Evolutionary conservation across 2,888 invertebrate species (phyloP).

Genomic region (Cremastobaeus sp.): DNA sequence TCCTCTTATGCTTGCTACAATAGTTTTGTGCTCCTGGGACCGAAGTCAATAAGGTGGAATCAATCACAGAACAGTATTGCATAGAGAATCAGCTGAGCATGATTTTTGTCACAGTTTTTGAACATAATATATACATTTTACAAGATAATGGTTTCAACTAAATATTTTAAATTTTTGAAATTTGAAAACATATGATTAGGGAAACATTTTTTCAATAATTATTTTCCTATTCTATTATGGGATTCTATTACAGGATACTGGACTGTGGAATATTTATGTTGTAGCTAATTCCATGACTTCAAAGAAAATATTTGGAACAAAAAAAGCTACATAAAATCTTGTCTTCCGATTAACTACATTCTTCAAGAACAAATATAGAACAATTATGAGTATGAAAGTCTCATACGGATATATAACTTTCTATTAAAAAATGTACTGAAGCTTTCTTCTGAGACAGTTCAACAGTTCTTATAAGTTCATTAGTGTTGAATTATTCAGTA

Average conservation of each 20-base stretch:
- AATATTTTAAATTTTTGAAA: background rate
- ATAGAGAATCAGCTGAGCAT: slow-evolving; percentile 85
- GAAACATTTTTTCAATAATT: background rate
- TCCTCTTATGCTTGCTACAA: slow-evolving; percentile 98
- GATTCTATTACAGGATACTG: slow-evolving; percentile 90
- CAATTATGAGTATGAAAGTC: too few relatives aligned
- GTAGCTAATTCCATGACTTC: slow-evolving; percentile 89
- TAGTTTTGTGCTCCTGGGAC: slow-evolving; percentile 96
- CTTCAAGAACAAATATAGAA: too few relatives aligned
- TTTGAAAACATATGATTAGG: slow-evolving; percentile 1
- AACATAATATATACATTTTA: too few relatives aligned
- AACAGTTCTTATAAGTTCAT: too few relatives aligned
- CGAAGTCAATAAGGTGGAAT: slow-evolving; percentile 95
- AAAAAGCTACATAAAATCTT: too few relatives aligned
- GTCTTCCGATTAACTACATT: too few relatives aligned
- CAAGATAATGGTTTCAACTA: too few relatives aligned
- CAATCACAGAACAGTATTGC: slow-evolving; percentile 92
- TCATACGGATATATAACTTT: too few relatives aligned
- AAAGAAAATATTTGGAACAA: too few relatives aligned
- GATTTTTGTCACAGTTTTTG: slow-evolving; percentile 95
- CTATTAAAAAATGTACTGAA: too few relatives aligned
- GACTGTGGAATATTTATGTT: slow-evolving; percentile 97
- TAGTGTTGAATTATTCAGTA: too few relatives aligned
- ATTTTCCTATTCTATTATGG: background rate
- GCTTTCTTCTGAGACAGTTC: too few relatives aligned